phyloP scores from a whole-genome alignment of 30 jellyfish, hydroid and myxozoan species.

The Catostylus mosaicus region DNA sequence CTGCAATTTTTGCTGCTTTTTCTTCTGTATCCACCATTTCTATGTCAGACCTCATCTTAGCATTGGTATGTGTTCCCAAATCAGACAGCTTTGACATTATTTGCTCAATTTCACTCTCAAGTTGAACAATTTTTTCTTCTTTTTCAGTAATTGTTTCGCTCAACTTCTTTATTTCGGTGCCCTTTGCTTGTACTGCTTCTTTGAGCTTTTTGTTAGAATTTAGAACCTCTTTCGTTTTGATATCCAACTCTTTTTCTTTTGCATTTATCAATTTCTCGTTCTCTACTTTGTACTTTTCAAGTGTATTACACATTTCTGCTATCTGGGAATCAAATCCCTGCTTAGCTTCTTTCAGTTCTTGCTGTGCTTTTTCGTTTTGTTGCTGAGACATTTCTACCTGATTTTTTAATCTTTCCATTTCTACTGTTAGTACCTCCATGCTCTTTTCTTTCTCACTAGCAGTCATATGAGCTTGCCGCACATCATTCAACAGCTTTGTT shows the following conservation, averaged over 20 bases:
- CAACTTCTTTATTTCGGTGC: constrained; percentile 12
- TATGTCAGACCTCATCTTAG: background rate
- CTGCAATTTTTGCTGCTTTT: background rate
- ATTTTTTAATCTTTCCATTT: constrained; percentile 42
- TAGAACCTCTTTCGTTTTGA: constrained; percentile 35
- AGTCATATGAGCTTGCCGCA: background rate
- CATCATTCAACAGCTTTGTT: constrained; percentile 4
- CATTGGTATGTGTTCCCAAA: constrained; percentile 3
- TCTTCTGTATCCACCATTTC: constrained; percentile 19
- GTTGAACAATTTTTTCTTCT: constrained; percentile 10
- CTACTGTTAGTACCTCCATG: constrained; percentile 1
- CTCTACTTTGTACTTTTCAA: constrained; percentile 88
- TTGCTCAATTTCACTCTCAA: constrained; percentile 5
- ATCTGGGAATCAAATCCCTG: constrained; percentile 56
- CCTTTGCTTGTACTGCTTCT: constrained; percentile 15
- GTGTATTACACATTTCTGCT: constrained; percentile 84
- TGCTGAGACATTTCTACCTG: constrained; percentile 34
- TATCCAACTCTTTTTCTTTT: constrained; percentile 79
- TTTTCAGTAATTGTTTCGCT: constrained; percentile 7
- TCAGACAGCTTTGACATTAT: background rate
- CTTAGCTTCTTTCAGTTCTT: constrained; percentile 49
- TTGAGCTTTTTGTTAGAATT: constrained; percentile 33
- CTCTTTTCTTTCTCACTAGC: constrained; percentile 24
- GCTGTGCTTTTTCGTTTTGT: constrained; percentile 29
- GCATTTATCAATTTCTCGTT: constrained; percentile 84